These are phyloP conservation scores for Pentamera pediparva DNA, from an alignment of 53 echinoderm and acorn worm genomes.

Conservation along the genomic window DNA sequence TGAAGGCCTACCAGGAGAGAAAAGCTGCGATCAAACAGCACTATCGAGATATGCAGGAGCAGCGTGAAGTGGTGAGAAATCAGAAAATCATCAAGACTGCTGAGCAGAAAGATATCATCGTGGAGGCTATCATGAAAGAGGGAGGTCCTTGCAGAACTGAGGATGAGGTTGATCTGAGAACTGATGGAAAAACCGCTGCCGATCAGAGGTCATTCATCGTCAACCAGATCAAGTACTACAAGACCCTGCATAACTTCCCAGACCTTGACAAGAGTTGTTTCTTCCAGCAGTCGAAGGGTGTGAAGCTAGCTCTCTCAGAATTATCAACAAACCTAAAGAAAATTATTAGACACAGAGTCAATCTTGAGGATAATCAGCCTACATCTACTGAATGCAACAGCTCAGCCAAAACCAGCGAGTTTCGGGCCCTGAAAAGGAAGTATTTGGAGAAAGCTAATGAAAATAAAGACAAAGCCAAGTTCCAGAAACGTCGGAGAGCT, in stretches of 20 bases:
- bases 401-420: not conserved
- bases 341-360: slow-evolving; percentile 3
- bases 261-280: slow-evolving; percentile 13
- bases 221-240: slow-evolving; percentile 13
- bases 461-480: not conserved
- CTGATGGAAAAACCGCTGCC: not conserved
- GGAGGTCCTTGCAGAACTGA: slow-evolving; percentile 16
- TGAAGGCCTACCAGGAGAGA: slow-evolving; percentile 22
- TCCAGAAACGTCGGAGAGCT: not conserved
- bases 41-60: not conserved
- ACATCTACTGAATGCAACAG: too few species aligned
- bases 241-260: not conserved
- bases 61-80: not conserved
- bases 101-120: slow-evolving; percentile 2
- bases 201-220: slow-evolving; percentile 8
- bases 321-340: not conserved
- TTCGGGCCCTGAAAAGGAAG: not conserved
- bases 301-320: not conserved
- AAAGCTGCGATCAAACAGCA: slow-evolving; percentile 1
- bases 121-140: not conserved
- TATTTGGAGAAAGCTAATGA: slow-evolving; percentile 2
- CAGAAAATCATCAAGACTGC: not conserved
- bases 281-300: slow-evolving; percentile 11
- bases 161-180: not conserved
- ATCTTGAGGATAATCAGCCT: not conserved